Percentiles rank a stretch among this genome's conserved stretches.
These are phyloP conservation scores for Vanacampus margaritifer DNA, from an alignment of 2,113 vertebrate genomes.

Conservation along the genomic window DNA sequence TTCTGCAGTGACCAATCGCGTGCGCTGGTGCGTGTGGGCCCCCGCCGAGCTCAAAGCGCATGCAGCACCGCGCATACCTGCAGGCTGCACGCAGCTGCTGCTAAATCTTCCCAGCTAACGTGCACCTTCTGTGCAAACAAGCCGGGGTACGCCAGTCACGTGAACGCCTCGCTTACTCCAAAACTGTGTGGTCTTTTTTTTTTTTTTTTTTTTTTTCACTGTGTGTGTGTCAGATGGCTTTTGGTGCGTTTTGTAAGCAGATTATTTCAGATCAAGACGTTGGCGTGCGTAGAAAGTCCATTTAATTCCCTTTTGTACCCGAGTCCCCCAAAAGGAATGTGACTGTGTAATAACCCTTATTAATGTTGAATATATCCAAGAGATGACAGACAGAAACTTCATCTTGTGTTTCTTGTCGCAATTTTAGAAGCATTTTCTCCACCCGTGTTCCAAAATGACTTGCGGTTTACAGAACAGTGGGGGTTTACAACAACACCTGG, in stretches of 20 bases:
- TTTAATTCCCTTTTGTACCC: constrained; percentile 3
- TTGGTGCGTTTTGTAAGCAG: background rate
- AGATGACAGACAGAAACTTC: background rate
- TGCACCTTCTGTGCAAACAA: constrained; percentile 68
- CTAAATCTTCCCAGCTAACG: constrained; percentile 65
- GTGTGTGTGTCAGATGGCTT: constrained; percentile 9
- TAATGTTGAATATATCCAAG: background rate
- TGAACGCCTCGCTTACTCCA: constrained; percentile 11
- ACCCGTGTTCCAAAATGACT: background rate
- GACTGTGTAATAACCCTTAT: background rate
- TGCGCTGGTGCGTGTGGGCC: constrained; percentile 55
- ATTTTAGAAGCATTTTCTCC: too few relatives aligned
- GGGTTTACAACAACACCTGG: constrained; percentile 12
- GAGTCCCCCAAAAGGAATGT: constrained; percentile 20
- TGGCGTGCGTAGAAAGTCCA: background rate
- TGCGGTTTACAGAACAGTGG: background rate
- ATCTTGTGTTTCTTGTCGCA: too few relatives aligned
- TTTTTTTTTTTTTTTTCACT: too few relatives aligned
- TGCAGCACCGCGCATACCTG: constrained; percentile 56
- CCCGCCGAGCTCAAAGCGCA: background rate
- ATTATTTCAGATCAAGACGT: constrained; percentile 12
- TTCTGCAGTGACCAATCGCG: background rate
- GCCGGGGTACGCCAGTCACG: constrained; percentile 18
- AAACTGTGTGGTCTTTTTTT: constrained; percentile 11
- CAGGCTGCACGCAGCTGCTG: constrained; percentile 55